Base-by-base conservation (phyloP, 1,140 invertebrate species). In the Philopotamus ludificatus region DNA sequence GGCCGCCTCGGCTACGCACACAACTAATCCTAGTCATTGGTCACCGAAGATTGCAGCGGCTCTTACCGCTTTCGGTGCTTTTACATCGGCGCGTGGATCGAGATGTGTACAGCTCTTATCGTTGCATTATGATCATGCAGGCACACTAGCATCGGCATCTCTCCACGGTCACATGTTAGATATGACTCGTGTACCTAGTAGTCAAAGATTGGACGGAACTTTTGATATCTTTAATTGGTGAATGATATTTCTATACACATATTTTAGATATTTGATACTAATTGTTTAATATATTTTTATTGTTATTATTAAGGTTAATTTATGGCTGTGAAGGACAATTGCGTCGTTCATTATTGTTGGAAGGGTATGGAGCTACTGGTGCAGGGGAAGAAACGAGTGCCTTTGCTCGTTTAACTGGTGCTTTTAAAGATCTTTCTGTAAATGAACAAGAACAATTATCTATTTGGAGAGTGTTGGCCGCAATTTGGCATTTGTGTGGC, bases 91-190 rank as follows among this genome's bases (percentile, higher is more conserved):
- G 83, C 84, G 95, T 80, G 91, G 94, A 3, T 94, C 94, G 0
- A 83, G 93, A 50, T 95, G 92, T 74, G 91, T 93, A 1, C 91
- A 94, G 71, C 81, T 97, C 28, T 90, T 94, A 63, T 92, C 90
- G 49, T 76, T 98, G 45, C 94, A 97, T 74, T 95, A 96, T 74
- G 95, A 97, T 79, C 91, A 94, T 70, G 89, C 89, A 21, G 95
- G 94, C 16, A 87, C 89, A 71, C 88, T 97, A 55, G 89, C 89
- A 2, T 93, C 92, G 1, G 91, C 92, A 0, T 93, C 93, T 0
- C 80, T 97, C 41, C 94, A 95, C 79, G 91, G 94, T 71, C 80
- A 81, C 25, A 68, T 84, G 65, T 75, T 77, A 0, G 78, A 80
- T 49, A 42, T 53, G 3, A 28, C 63, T 20, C 49, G 51, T 7